Evolutionary conservation across 2,888 invertebrate genomes (phyloP), one percentile per base, ranked within the genome.

Genomic region (Flexamia atlantica): DNA sequence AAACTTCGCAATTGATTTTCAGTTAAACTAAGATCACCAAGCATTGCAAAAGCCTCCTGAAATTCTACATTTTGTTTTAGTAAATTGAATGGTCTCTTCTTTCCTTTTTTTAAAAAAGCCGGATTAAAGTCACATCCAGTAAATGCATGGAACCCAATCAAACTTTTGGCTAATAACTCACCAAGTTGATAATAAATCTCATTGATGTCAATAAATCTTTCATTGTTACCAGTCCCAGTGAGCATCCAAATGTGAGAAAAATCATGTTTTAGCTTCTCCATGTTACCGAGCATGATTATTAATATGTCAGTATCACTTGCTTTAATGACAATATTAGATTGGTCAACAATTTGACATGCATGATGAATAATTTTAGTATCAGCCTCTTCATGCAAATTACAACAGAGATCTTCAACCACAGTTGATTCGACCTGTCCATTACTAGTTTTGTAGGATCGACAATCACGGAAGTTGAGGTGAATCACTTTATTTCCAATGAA

Each of bases 321-420:
- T 83, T 20, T 72, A 12, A 83, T n/a, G 3, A 83, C 42, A 17
- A 79, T 76, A 40, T 79, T 83, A 5, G 12, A 85, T 57, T 86
- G 84, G 42, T 84, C 81, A 23, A 9, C 23, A n/a, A 87, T 83
- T 60, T 82, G 85, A 72, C 87, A 87, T 23, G 85, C 81, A 81
- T 81, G 82, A 84, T 79, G 87, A 60, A 85, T 84, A 20, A 86
- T 87, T 82, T 87, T 87, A 12, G 86, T 87, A 84, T 87, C 87
- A 20, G 88, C 87, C 84, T 88, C 86, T 85, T 87, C 86, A 50
- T 88, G 87, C 28, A 84, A 79, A 25, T 23, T 53, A 72, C 86
- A 86, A 10, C 70, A 76, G 81, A 30, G 36, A 25, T 70, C 50
- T 28, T 53, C 83, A 23, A 53, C 20, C 3, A n/a, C 25, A 1